A percentile compares a stretch with the other conserved stretches of the same genome.
Evolutionary conservation across 2,888 invertebrate genomes (phyloP).

Genomic region (Diadegma fenestrale): DNA sequence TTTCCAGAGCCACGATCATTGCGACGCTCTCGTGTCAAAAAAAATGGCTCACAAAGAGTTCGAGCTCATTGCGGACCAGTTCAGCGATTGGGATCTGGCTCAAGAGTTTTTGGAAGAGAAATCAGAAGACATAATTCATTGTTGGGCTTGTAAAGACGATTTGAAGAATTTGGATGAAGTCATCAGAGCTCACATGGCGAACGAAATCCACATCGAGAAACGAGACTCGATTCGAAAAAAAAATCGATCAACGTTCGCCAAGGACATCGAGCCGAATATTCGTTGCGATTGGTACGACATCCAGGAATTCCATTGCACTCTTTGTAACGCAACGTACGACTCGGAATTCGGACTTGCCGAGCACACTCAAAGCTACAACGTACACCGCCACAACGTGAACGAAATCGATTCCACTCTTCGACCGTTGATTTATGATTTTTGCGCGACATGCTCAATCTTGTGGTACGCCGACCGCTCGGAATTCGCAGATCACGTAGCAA

Average conservation of each 20-base stretch:
- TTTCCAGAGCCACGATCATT: conserved; percentile 71
- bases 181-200: not conserved
- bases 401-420: not conserved
- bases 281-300: conserved; percentile 57
- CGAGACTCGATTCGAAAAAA: not conserved
- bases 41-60: conserved; percentile 64
- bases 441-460: conserved; percentile 48
- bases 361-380: conserved; percentile 28
- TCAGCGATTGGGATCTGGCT: conserved; percentile 73
- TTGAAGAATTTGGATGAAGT: conserved; percentile 41
- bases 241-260: not conserved
- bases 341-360: conserved; percentile 33
- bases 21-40: conserved; percentile 65
- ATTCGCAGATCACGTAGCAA: conserved; percentile 37
- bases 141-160: conserved; percentile 70
- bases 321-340: not conserved
- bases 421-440: conserved; percentile 33
- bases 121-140: conserved; percentile 67
- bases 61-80: conserved; percentile 67
- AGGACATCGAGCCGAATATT: not conserved
- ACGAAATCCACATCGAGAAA: not conserved
- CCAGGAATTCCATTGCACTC: conserved; percentile 44
- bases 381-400: conserved; percentile 1
- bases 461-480: conserved; percentile 59
- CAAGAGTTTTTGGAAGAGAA: conserved; percentile 71